phyloP scores from a whole-genome alignment of 2,888 invertebrate species.

The Vesta saturnalis region DNA sequence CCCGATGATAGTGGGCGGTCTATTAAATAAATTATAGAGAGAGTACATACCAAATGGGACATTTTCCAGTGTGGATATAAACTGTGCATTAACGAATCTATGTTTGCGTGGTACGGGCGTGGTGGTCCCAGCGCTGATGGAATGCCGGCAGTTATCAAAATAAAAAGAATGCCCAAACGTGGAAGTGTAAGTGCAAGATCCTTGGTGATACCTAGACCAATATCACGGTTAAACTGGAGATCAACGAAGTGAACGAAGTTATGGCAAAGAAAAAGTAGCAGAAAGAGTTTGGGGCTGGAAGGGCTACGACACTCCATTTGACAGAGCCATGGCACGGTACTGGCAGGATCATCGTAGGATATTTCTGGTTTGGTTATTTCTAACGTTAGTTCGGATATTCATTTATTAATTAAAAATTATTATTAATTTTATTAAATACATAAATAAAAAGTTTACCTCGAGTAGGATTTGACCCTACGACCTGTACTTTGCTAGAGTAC shows the following conservation, averaged over 20 bases:
- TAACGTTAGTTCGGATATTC: too few relatives aligned
- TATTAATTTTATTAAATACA: too few relatives aligned
- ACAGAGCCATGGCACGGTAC: constrained; percentile 39
- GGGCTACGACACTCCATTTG: constrained; percentile 40
- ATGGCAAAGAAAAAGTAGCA: constrained; percentile 16
- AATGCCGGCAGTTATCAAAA: too few relatives aligned
- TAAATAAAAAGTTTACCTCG: too few relatives aligned
- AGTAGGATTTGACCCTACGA: too few relatives aligned
- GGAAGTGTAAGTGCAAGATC: constrained; percentile 21
- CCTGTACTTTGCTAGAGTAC: too few relatives aligned
- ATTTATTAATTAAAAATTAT: too few relatives aligned
- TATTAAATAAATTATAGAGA: not conserved
- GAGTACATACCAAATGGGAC: too few relatives aligned
- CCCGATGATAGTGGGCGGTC: not conserved
- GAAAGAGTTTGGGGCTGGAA: constrained; percentile 36
- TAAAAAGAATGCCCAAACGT: constrained; percentile 18
- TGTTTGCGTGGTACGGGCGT: too few relatives aligned
- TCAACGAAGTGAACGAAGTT: not conserved
- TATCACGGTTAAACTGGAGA: not conserved
- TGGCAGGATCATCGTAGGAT: constrained; percentile 28
- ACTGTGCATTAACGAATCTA: too few relatives aligned
- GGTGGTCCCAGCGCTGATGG: too few relatives aligned
- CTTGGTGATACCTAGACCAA: constrained; percentile 17
- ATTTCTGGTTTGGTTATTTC: constrained; percentile 39
- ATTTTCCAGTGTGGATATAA: too few relatives aligned